These are phyloP conservation scores for Tridacna gigas DNA, from an alignment of 2,888 invertebrate genomes.

Conservation along the genomic window DNA sequence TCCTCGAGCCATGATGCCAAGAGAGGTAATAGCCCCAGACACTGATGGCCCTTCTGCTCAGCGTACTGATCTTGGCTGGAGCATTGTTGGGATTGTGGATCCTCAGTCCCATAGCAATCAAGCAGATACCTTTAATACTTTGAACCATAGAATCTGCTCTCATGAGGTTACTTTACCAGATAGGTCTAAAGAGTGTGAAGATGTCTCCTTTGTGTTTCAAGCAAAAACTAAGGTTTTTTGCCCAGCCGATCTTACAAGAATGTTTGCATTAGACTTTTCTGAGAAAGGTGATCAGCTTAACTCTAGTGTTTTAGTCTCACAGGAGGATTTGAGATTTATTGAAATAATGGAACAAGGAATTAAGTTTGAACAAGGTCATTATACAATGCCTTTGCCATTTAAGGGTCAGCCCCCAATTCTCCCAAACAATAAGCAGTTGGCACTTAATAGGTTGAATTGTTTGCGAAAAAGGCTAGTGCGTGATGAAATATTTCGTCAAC, in stretches of 20 bases:
- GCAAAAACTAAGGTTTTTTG: background rate
- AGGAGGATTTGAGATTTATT: conserved; percentile 29
- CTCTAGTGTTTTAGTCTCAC: conserved; percentile 21
- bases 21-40: background rate
- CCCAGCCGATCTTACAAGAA: background rate
- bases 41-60: conserved; percentile 55
- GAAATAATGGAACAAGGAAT: conserved; percentile 14
- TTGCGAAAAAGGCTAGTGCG: conserved; percentile 2
- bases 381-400: conserved; percentile 52
- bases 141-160: no score
- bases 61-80: conserved; percentile 60
- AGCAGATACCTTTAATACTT: background rate
- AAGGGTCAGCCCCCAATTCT: background rate
- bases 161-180: no score
- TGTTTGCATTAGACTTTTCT: conserved; percentile 44
- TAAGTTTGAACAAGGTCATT: conserved; percentile 22
- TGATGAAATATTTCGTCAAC: conserved; percentile 6
- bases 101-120: conserved; percentile 18
- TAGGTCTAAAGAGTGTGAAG: background rate
- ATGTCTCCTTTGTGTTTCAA: no score
- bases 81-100: conserved; percentile 40
- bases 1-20: background rate
- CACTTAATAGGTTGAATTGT: conserved; percentile 21
- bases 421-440: conserved; percentile 40
- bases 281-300: conserved; percentile 32